A percentile compares a stretch with the other conserved stretches of the same genome.
These are phyloP conservation scores for Lordiphosa mommai DNA, from an alignment of 1,140 invertebrate genomes.

Conservation along the genomic window DNA sequence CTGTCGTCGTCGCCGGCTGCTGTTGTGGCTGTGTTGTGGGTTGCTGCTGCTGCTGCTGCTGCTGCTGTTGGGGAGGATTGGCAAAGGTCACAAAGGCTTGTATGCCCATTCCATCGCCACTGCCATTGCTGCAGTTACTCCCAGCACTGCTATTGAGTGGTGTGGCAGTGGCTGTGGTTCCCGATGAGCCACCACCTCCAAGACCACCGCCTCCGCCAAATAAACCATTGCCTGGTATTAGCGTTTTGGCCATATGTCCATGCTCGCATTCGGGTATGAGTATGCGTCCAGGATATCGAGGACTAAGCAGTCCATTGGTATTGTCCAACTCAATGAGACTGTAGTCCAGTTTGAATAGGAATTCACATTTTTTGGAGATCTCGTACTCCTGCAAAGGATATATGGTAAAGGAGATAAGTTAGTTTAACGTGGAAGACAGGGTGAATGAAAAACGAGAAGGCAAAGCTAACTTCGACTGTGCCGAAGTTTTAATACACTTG, in stretches of 20 bases:
- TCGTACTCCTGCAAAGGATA: conserved; percentile 81
- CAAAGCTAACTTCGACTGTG: not conserved
- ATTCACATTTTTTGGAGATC: conserved; percentile 84
- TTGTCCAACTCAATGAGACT: conserved; percentile 84
- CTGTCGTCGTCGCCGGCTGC: conserved; percentile 40
- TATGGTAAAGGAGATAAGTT: not conserved
- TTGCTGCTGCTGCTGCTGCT: conserved; percentile 5
- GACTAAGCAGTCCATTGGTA: conserved; percentile 85
- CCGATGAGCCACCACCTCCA: conserved; percentile 34
- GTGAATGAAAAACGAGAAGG: not conserved
- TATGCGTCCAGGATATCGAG: conserved; percentile 87
- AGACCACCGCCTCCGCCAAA: too few relatives aligned
- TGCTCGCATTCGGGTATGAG: conserved; percentile 86
- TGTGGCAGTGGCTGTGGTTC: conserved; percentile 48
- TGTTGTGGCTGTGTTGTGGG: conserved; percentile 14
- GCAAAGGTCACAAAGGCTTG: conserved; percentile 72
- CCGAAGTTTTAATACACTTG: too few relatives aligned
- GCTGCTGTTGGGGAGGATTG: conserved; percentile 44
- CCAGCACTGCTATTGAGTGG: conserved; percentile 46
- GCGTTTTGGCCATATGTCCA: conserved; percentile 71
- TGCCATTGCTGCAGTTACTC: conserved; percentile 40
- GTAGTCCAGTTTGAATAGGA: conserved; percentile 84
- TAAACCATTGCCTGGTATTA: conserved; percentile 51
- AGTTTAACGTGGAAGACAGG: too few relatives aligned
- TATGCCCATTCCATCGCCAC: conserved; percentile 42